phyloP scores from a whole-genome alignment of 2,888 invertebrate species.

The Linnaemya tessellans region DNA sequence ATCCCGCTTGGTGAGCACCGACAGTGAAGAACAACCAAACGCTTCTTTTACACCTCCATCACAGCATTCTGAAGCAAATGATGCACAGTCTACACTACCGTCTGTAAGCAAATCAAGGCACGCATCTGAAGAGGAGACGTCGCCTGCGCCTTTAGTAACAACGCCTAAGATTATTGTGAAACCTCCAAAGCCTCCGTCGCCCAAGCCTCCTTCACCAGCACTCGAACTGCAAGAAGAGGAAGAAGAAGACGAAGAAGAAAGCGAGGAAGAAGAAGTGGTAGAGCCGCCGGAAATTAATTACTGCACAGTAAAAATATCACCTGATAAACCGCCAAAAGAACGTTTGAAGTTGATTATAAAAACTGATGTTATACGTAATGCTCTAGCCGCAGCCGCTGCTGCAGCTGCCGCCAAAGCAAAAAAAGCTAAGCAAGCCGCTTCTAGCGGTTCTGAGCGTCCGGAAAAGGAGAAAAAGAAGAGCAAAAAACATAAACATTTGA shows the following conservation, averaged over 20 bases:
- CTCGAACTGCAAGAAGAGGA: conserved; percentile 66
- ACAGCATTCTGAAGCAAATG: conserved; percentile 74
- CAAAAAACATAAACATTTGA: conserved; percentile 81
- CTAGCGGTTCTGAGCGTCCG: conserved; percentile 69
- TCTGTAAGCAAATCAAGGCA: conserved; percentile 70
- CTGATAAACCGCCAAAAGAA: conserved; percentile 84
- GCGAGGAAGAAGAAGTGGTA: conserved; percentile 73
- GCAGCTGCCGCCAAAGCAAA: conserved; percentile 78
- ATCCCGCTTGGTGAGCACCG: conserved; percentile 87
- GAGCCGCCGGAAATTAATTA: conserved; percentile 82
- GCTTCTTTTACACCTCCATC: conserved; percentile 81
- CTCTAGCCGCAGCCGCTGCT: conserved; percentile 82
- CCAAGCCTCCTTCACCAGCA: conserved; percentile 64
- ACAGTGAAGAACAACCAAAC: conserved; percentile 86
- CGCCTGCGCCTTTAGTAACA: conserved; percentile 57
- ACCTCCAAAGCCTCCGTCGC: conserved; percentile 76
- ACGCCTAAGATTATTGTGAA: conserved; percentile 80
- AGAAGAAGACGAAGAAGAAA: conserved; percentile 75
- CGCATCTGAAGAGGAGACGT: conserved; percentile 72
- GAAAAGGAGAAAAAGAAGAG: conserved; percentile 79
- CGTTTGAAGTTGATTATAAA: conserved; percentile 83
- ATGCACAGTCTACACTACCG: conserved; percentile 49
- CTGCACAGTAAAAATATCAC: conserved; percentile 82
- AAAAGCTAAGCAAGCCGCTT: conserved; percentile 67
- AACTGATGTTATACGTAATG: conserved; percentile 82